Evolutionary conservation across 2,797 vertebrate genomes (phyloP), one percentile per base, ranked within the genome.

Genomic region (Masticophis lateralis): DNA sequence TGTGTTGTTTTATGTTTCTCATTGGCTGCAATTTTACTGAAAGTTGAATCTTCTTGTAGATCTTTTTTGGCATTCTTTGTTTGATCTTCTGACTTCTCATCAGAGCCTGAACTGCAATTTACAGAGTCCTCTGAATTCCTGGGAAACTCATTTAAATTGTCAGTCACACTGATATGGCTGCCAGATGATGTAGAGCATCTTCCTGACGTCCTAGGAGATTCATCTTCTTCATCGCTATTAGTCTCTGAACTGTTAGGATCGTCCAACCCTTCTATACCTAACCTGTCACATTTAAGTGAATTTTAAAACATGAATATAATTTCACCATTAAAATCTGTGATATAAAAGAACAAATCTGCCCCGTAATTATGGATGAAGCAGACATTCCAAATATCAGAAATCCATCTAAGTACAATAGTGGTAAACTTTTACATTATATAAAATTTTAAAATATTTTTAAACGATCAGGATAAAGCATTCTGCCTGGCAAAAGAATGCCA

Each of bases 231-330:
- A 7, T 96, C 97, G 56, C 97, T 97, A 0, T 97, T 98, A 0
- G 97, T 98, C 7, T 98, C 97, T 0, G 98, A 98, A 56, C 97
- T 98, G 89, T 95, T 96, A 22, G 94, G 55, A 6, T 98, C 96
- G 1, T 98, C 98, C 83, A 98, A 63, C 11, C 95, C 98, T 90
- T 97, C 97, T 92, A 98, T 18, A 16, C 96, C 98, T 18, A 96
- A 94, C 98, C 98, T 98, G 94, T 10, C 10, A 94, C 13, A 95
- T 93, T 5, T 10, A 91, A 91, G 91, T 79, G 4, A 9, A 93
- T 0, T 87, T 1, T n/a, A 88, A 55, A 47, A 12, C 20, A 89
- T 86, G 66, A 0, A 79, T 37, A 55, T 32, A 28, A 47, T 53
- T 93, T n/a, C 2, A 53, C 25, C 47, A 12, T 53, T 6, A 91